phyloP scores from a whole-genome alignment of 2,888 invertebrate genomes.

The Chrysolina haemoptera region DNA sequence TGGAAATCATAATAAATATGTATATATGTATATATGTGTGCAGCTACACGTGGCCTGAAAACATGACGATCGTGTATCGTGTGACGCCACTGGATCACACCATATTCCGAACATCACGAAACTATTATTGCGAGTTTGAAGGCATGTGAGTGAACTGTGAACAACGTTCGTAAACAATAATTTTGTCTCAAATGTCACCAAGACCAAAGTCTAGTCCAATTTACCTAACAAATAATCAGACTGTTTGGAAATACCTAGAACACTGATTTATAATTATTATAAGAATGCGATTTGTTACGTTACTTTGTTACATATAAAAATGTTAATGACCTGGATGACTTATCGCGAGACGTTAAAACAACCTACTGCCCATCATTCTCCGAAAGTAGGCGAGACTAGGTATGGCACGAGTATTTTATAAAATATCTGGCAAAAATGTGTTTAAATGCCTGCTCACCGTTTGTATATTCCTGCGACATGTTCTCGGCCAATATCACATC shows the following conservation, averaged over 20 bases:
- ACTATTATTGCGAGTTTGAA: background rate
- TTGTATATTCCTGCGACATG: conserved; percentile 26
- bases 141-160: background rate
- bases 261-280: no score
- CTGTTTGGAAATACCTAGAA: background rate
- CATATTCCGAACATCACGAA: background rate
- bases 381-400: conserved; percentile 2
- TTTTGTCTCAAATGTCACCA: background rate
- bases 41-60: no score
- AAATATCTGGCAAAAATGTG: background rate
- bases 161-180: no score
- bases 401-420: background rate
- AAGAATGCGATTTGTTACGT: no score
- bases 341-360: conserved; percentile 9
- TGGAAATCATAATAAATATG: no score
- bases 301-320: background rate
- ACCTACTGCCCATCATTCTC: conserved; percentile 5
- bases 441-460: conserved; percentile 29
- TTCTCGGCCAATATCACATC: conserved; percentile 32
- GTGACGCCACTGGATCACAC: conserved; percentile 14
- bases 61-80: background rate
- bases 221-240: background rate
- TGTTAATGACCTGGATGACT: conserved; percentile 16
- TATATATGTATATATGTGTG: no score
- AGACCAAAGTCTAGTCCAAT: background rate